Base-by-base conservation (phyloP, 1,140 invertebrate genomes). In the Drosophila eugracilis region DNA sequence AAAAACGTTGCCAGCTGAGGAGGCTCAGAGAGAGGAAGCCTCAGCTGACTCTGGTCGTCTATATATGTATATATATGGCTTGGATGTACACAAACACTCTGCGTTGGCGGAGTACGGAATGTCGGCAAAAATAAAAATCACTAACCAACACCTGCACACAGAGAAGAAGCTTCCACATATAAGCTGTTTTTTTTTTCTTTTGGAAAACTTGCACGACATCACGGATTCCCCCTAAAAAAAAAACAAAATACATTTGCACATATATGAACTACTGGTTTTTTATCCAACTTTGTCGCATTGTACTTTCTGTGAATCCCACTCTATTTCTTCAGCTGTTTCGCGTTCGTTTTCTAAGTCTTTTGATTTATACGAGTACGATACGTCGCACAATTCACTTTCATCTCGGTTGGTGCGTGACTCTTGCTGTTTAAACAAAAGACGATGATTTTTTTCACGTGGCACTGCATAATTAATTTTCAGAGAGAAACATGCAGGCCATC, bases 301-400 rank as follows among this genome's bases (percentile, higher is more conserved):
- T 53, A 39, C 39, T 65, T 74, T 55, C 37, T 54, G 45, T 19
- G 24, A 47, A n/a, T 45, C 42, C 7, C 42, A 52, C 48, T 17
- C 26, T 34, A 14, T 26, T 48, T 28, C 57, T 36, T 50, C 49
- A 39, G 52, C 45, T 47, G 59, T 73, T 77, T 84, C 79, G 58
- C 80, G 80, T 84, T 84, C 75, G 60, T 85, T 84, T 72, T 57
- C 75, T 60, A 75, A 84, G 80, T 84, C 72, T 79, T 84, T 85
- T 62, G 65, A 78, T 75, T 72, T 66, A 57, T 34, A 39, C 32
- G 21, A 30, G 22, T 10, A 44, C 58, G 59, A 24, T 66, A 28
- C 39, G 34, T 66, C 47, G 49, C 53, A 60, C 52, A 53, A 50
- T 75, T 69, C 49, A 78, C 79, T 83, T 78, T 83, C 79, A 65